Percentiles rank a stretch among this genome's conserved stretches.
Evolutionary conservation across 2,113 vertebrate species (phyloP).

Genomic region (Dipodomys ordii): DNA sequence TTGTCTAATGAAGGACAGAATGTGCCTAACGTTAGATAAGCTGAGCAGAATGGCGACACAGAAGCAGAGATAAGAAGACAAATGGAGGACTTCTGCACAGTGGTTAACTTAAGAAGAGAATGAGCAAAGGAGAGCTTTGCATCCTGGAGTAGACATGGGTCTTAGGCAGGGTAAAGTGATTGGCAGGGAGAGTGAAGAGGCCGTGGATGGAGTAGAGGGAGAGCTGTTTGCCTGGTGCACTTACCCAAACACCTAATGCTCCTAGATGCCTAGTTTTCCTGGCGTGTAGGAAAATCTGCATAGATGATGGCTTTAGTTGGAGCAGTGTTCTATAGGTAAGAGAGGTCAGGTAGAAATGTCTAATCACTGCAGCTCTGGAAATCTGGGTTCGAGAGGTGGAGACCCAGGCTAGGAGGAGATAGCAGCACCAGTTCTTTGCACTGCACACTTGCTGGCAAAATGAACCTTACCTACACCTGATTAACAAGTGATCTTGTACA

Average conservation of each 20-base stretch:
- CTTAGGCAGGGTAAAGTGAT: accelerated
- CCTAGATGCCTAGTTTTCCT: too few relatives aligned
- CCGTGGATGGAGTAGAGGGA: accelerated
- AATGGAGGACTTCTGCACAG: accelerated
- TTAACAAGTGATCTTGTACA: neutral
- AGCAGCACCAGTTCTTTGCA: too few relatives aligned
- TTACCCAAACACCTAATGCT: too few relatives aligned
- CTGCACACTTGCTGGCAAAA: too few relatives aligned
- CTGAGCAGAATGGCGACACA: too few relatives aligned
- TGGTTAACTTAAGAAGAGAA: neutral
- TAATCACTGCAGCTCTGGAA: accelerated
- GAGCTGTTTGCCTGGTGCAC: too few relatives aligned
- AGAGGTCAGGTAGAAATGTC: accelerated
- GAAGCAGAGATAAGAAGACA: neutral
- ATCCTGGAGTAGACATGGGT: accelerated
- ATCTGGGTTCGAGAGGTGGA: neutral
- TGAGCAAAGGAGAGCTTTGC: neutral
- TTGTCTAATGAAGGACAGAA: too few relatives aligned
- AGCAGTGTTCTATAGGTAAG: neutral
- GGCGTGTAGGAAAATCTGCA: neutral
- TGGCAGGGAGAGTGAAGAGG: too few relatives aligned
- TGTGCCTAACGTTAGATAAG: too few relatives aligned
- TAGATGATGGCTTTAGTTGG: too few relatives aligned
- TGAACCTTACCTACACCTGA: too few relatives aligned
- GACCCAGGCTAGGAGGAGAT: neutral